Evolutionary conservation across 30 jellyfish, hydroid and myxozoan species (phyloP), one percentile per base, ranked within the genome.

Genomic region (Mastigias papua): DNA sequence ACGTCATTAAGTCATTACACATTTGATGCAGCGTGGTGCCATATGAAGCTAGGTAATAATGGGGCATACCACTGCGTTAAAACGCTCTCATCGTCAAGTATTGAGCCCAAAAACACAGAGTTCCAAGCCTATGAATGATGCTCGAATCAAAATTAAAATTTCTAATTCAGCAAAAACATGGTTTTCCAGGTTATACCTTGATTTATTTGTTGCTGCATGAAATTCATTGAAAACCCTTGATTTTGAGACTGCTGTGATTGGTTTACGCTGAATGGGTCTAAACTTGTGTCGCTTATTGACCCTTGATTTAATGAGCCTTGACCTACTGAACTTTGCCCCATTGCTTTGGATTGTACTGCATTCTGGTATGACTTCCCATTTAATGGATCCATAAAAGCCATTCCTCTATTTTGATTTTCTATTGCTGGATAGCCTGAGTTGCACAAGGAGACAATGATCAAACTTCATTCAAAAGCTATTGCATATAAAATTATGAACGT

Each of bases 261-360:
- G 34, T 34, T 25, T 67, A 34, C 37, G 37, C 13, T 25, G 19
- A 63, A 63, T 10, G 74, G 74, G 23, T 63, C 74, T 25, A 63
- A 63, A 25, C 27, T 25, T 21, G 27, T 5, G 17, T 15, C 54
- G 13, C 7, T 42, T 9, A 0, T 63, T 42, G 51, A 19, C 27
- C 35, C 32, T 32, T 71, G 82, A 20, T 67, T 57, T 33, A 19
- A 11, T 4, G 23, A n/a, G 1, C 63, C 33, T 27, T 57, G 87
- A 61, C 87, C 87, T 35, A 57, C 13, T 42, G 54, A 42, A 25
- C 26, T 63, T 25, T 63, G 74, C 21, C 15, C 42, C 42, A 23
- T 19, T 63, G 74, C 46, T 1, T 63, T 63, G 21, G 74, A 42
- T 63, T 49, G 82, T 16, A 71, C 1, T 37, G 34, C 25, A 49